Evolutionary conservation across 2,888 invertebrate species (phyloP), one percentile per base, ranked within the genome.

Genomic region (Eurytoma adleriae): DNA sequence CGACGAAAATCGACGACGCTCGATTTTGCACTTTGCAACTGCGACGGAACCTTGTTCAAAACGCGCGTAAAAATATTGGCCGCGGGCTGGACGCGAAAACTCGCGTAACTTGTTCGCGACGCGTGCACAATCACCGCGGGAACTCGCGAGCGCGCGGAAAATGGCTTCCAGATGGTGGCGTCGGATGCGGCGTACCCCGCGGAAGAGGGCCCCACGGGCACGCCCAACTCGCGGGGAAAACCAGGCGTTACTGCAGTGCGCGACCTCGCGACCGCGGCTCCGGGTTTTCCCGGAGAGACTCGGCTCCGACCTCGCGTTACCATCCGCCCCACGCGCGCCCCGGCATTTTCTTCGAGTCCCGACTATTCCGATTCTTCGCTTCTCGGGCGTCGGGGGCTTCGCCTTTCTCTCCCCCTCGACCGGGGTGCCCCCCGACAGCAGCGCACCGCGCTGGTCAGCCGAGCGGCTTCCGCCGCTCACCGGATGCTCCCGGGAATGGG

Each of bases 281-380:
- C 64, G 18, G n/a, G 54, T 54, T 54, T n/a, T 54, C 16, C 30
- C 62, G 16, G 30, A 30, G 13, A 16, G n/a, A 40, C 62, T 18
- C 16, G 40, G 40, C 10, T 30, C n/a, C 30, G 30, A 30, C 12
- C 30, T 30, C 27, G 59, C 16, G 14, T 3, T 16, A 13, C 1
- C 14, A 14, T 7, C 24, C 61, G 16, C 16, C 59, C 59, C 18
- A 20, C 24, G 12, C 14, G 24, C 20, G 59, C 20, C 18, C 13
- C 12, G 59, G 18, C 16, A 40, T 40, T 40, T 40, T 40, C 40
- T 40, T 40, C 40, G 40, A 40, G 40, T 40, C 40, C 40, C 40
- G 40, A 62, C 62, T 40, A 62, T 27, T 62, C 24, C 62, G 62
- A 62, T 30, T 62, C 62, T 62, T 40, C 62, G 27, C 40, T 40